Evolutionary conservation across 2,888 invertebrate genomes (phyloP).

Genomic region (Thera obeliscata): DNA sequence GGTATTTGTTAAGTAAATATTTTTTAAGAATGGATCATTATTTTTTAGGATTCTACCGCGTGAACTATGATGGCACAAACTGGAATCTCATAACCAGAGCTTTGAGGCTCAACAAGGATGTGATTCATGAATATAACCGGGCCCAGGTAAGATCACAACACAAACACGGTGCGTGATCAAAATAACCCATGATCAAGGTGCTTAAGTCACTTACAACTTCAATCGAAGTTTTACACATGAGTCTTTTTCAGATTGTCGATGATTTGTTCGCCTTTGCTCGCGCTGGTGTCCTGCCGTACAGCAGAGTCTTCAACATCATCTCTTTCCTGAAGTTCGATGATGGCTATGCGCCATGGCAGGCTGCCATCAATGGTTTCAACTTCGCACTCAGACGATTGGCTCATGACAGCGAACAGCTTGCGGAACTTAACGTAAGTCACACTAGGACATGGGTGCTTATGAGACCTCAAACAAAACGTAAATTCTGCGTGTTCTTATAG

Average conservation of each 20-base stretch:
- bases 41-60: conserved; percentile 84
- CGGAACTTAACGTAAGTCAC: conserved; percentile 56
- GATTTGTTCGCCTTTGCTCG: conserved; percentile 86
- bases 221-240: not conserved
- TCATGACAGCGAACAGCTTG: conserved; percentile 55
- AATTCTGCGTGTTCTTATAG: too few species aligned
- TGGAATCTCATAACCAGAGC: conserved; percentile 83
- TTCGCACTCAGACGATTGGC: conserved; percentile 73
- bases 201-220: too few species aligned
- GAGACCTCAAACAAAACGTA: too few species aligned
- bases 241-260: conserved; percentile 79
- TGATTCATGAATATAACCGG: conserved; percentile 86
- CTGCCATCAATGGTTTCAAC: conserved; percentile 83
- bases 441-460: too few species aligned
- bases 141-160: conserved; percentile 81
- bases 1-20: too few species aligned
- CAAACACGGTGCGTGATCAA: not conserved
- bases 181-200: too few species aligned
- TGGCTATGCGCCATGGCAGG: conserved; percentile 88
- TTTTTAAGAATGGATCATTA: not conserved
- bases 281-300: conserved; percentile 78
- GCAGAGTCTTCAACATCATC: conserved; percentile 82
- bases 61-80: conserved; percentile 84
- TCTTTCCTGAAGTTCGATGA: conserved; percentile 85
- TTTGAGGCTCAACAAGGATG: conserved; percentile 63